Percentiles rank a stretch among this genome's conserved stretches.
phyloP scores from a whole-genome alignment of 2,797 vertebrate species.

The Margarornis squamiger region DNA sequence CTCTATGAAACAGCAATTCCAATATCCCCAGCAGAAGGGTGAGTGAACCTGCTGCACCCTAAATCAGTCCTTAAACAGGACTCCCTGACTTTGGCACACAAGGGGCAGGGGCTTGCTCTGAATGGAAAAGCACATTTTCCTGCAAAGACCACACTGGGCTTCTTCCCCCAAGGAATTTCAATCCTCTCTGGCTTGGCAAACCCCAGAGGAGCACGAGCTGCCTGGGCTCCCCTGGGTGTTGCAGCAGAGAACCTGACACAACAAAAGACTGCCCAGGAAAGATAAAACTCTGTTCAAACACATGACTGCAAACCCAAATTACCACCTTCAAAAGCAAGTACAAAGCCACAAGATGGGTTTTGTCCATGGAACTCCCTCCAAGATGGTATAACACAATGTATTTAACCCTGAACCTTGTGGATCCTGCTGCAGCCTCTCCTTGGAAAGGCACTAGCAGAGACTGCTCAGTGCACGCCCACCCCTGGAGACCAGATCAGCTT shows the following conservation, averaged over 20 bases:
- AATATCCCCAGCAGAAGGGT: neutral
- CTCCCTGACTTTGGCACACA: neutral
- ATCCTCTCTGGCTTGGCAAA: neutral
- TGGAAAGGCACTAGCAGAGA: neutral
- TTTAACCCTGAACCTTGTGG: neutral
- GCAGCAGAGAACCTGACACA: neutral
- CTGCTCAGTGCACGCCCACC: neutral
- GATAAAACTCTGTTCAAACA: neutral
- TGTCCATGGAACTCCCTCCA: neutral
- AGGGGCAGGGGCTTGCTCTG: fast-evolving
- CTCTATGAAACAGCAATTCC: neutral
- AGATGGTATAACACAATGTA: fast-evolving
- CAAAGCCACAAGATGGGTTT: neutral
- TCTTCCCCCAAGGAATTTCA: neutral
- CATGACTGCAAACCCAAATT: neutral
- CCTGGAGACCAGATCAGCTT: fast-evolving
- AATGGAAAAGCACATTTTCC: fast-evolving
- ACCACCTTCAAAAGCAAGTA: neutral
- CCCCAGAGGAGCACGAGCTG: fast-evolving
- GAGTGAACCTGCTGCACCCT: neutral
- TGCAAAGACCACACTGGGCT: neutral
- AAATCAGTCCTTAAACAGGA: neutral
- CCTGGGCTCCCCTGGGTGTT: neutral
- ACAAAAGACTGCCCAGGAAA: neutral
- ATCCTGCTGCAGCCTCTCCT: neutral